phyloP scores from a whole-genome alignment of 2,797 vertebrate genomes.

The Arvicola amphibius region DNA sequence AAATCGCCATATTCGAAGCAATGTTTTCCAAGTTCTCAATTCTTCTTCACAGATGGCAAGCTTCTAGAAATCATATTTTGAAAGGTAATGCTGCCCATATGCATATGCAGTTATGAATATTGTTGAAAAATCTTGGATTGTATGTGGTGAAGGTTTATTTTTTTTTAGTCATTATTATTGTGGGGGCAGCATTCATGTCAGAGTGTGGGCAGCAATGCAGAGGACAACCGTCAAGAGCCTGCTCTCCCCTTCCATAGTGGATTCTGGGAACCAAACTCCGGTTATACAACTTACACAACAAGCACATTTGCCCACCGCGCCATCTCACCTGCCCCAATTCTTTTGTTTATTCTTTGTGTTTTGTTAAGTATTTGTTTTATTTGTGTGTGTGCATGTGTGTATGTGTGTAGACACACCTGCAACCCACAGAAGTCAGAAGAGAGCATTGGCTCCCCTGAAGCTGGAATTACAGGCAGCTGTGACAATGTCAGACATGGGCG shows the following conservation, averaged over 20 bases:
- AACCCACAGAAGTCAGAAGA: background rate
- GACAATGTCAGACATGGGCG: no score
- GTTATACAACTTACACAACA: background rate
- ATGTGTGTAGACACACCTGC: background rate
- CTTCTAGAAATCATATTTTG: constrained; percentile 57
- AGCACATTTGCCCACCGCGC: background rate
- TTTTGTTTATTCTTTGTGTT: background rate
- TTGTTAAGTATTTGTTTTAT: background rate
- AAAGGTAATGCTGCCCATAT: constrained; percentile 61
- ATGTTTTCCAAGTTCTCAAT: constrained; percentile 32
- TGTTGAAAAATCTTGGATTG: constrained; percentile 14
- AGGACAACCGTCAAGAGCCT: background rate
- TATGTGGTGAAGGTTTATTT: background rate
- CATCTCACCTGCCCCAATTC: background rate
- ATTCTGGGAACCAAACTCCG: background rate
- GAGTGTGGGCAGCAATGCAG: background rate
- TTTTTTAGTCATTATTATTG: background rate
- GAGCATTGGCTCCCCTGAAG: background rate
- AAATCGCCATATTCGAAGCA: background rate
- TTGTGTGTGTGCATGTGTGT: background rate
- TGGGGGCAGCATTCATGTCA: background rate
- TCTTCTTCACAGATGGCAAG: constrained; percentile 56
- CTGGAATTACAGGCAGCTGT: background rate
- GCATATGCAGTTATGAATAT: constrained; percentile 20
- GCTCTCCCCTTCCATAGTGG: background rate